A percentile compares a stretch with the other conserved stretches of the same genome.
These are phyloP conservation scores for Hormiphora californensis DNA, from an alignment of 37 sponge, comb jelly and placozoan genomes.

Conservation along the genomic window DNA sequence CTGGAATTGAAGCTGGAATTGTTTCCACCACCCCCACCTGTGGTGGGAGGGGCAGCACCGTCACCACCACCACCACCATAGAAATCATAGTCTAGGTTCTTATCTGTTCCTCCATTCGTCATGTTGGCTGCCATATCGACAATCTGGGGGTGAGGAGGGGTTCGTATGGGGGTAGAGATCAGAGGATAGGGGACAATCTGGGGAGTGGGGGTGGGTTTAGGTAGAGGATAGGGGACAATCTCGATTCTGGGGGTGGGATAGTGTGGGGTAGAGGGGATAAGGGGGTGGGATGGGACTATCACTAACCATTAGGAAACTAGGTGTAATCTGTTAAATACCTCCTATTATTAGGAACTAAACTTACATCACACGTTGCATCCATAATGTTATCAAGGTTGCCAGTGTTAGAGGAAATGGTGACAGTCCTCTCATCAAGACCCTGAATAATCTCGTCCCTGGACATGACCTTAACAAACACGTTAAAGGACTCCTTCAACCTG, in stretches of 20 bases:
- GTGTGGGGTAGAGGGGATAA: no score
- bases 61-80: neutral
- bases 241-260: no score
- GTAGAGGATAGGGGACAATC: no score
- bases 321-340: no score
- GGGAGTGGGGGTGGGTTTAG: no score
- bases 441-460: constrained; percentile 4
- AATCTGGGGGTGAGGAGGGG: neutral
- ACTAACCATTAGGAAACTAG: no score
- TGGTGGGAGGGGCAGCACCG: no score
- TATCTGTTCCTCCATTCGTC: constrained; percentile 44
- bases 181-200: no score
- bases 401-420: neutral
- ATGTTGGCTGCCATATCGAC: constrained; percentile 13
- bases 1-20: no score
- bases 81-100: constrained; percentile 42
- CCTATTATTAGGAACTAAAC: no score
- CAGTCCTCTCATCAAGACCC: constrained; percentile 28
- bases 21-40: neutral
- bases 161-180: no score
- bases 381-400: neutral
- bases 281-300: no score
- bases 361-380: neutral
- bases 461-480: constrained; percentile 31
- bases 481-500: neutral